These are phyloP conservation scores for Drosophila sechellia DNA, from an alignment of 1,140 invertebrate species.

Conservation along the genomic window DNA sequence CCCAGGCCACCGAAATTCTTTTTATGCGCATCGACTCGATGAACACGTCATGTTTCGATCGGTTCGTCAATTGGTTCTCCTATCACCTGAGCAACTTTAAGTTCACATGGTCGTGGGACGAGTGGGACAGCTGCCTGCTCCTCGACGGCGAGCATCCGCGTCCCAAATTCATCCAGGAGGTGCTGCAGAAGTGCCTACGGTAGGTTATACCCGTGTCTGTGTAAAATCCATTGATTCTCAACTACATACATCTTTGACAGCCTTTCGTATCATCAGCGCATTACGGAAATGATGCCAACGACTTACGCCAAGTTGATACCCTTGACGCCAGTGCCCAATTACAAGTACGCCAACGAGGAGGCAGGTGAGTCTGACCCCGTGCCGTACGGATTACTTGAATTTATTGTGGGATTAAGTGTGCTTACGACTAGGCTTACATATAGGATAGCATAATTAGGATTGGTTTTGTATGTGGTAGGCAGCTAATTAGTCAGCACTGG, in stretches of 20 bases:
- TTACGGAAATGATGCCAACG: constrained; percentile 96
- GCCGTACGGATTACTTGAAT: neutral
- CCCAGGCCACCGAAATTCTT: constrained; percentile 98
- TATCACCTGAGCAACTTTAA: constrained; percentile 99
- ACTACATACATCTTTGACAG: constrained; percentile 85
- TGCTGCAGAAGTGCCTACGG: constrained; percentile 95
- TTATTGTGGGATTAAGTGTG: constrained; percentile 2
- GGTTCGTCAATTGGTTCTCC: constrained; percentile 98
- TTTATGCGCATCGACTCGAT: constrained; percentile 98
- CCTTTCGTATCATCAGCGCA: constrained; percentile 97
- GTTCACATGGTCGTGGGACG: constrained; percentile 99
- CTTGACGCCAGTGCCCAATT: constrained; percentile 90
- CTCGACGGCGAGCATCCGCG: constrained; percentile 96
- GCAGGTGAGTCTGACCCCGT: constrained; percentile 87
- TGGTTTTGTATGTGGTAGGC: neutral
- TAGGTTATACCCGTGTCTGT: constrained; percentile 70
- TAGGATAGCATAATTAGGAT: neutral
- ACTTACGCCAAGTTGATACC: constrained; percentile 94
- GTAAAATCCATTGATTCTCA: neutral
- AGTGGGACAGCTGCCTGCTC: constrained; percentile 94
- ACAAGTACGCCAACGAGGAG: constrained; percentile 93
- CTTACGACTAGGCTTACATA: constrained; percentile 16
- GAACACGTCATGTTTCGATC: constrained; percentile 98
- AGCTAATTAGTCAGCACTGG: constrained; percentile 26
- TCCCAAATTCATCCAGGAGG: constrained; percentile 98